Base-by-base conservation (phyloP, 2,797 vertebrate genomes). In the Xiphorhynchus erythropygius region DNA sequence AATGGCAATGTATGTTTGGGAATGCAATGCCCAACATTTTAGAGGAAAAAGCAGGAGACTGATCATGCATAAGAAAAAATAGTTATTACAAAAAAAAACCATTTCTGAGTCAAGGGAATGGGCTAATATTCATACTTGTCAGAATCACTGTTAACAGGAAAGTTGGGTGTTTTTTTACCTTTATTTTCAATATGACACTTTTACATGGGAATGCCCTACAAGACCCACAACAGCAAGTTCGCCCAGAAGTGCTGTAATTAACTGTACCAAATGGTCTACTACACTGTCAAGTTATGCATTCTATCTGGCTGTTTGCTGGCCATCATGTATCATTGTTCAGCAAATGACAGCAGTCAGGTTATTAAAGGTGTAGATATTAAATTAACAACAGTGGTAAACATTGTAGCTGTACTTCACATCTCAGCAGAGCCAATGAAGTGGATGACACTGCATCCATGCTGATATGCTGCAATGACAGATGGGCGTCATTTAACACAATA, bases 311-410 rank as follows among this genome's bases (percentile, higher is more conserved):
- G 84, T 97, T 97, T 82, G 75, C 96, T 96, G 96, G 93, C 95
- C 97, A 97, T 98, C 98, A 98, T 98, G 98, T 97, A 98, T 98
- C 98, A 98, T 97, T 97, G 97, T 98, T 98, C 97, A 87, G 97
- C 92, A 13, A 98, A 97, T 98, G 98, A 98, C 98, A 98, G 98
- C 97, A 98, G 97, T 98, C 97, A 97, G 97, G 98, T 98, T 98
- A 98, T 98, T 98, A 98, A 97, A 98, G 98, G 98, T 98, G 98
- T 98, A 98, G 98, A 97, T 98, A 98, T 98, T 98, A 98, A 98
- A 99, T 98, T 98, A 98, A 98, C 98, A 97, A 97, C 97, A 98
- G 98, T 98, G 97, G 98, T 98, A 98, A 98, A 98, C 98, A 98
- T 97, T 98, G 98, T 98, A 98, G 97, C 97, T 96, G 97, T 94